phyloP scores from a whole-genome alignment of 2,797 vertebrate species.

The Sebastes diploproa region DNA sequence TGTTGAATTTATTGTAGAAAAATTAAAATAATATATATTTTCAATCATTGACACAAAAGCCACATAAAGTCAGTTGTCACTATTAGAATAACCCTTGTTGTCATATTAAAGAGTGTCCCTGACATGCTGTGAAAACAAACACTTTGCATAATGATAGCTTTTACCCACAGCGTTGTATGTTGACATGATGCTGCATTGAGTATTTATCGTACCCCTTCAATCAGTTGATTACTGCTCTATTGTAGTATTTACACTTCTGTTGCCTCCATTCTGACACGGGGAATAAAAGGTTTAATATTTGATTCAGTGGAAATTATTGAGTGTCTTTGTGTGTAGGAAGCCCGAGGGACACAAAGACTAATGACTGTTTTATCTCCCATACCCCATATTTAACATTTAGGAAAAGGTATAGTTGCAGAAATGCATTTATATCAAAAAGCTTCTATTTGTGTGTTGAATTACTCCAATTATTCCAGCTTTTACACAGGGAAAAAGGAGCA shows the following conservation, averaged over 20 bases:
- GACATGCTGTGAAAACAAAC: not conserved
- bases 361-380: constrained; percentile 30
- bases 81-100: not conserved
- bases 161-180: not conserved
- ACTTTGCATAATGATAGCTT: constrained; percentile 6
- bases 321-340: not conserved
- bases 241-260: constrained; percentile 9
- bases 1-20: not conserved
- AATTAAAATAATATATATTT: not conserved
- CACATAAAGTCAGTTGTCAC: not conserved
- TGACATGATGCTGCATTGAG: not conserved
- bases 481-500: constrained; percentile 9
- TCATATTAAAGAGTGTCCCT: not conserved
- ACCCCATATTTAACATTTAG: constrained; percentile 33
- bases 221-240: not conserved
- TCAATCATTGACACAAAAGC: not conserved
- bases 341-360: constrained; percentile 8
- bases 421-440: constrained; percentile 40
- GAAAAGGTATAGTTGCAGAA: constrained; percentile 5
- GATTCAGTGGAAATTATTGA: constrained; percentile 2
- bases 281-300: constrained; percentile 6
- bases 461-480: constrained; percentile 37
- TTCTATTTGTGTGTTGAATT: constrained; percentile 36
- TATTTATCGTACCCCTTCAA: not conserved
- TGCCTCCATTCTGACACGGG: constrained; percentile 2